Conservation (phyloP, 2,113 vertebrate species). For the Saimiri boliviensis region DNA sequence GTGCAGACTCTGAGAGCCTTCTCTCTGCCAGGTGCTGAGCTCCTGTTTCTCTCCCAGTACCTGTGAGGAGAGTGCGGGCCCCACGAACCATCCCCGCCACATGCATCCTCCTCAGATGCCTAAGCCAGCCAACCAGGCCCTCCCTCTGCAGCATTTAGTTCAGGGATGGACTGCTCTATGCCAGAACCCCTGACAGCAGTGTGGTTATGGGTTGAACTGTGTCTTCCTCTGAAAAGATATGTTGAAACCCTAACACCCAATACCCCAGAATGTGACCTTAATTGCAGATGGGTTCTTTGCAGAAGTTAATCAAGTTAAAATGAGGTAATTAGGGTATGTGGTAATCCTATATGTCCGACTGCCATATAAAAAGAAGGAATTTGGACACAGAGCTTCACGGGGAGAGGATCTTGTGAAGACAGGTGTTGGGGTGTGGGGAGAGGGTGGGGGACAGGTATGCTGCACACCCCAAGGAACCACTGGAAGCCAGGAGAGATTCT, state of each 20-base stretch:
- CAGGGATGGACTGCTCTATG: neutral
- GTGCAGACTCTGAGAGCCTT: neutral
- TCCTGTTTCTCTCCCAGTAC: neutral
- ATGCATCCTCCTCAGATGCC: accelerated
- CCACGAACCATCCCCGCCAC: neutral
- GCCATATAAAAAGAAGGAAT: neutral
- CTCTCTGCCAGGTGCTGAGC: neutral
- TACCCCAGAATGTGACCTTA: neutral
- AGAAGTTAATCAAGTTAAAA: neutral
- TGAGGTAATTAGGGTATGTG: neutral
- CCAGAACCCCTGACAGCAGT: no score
- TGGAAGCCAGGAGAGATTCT: neutral
- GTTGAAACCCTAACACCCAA: neutral
- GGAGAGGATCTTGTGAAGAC: neutral
- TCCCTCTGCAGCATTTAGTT: neutral
- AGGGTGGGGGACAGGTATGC: neutral
- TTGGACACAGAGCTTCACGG: neutral
- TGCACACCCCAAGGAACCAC: no score
- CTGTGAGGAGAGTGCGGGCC: neutral
- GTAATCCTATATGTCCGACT: neutral
- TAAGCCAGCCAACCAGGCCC: neutral
- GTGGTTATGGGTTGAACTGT: neutral
- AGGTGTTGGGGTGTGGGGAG: accelerated
- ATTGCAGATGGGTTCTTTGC: neutral
- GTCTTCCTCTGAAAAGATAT: neutral